A percentile compares a stretch with the other conserved stretches of the same genome.
Evolutionary conservation across 2,888 invertebrate genomes (phyloP).

Genomic region (Sthenelais limicola): DNA sequence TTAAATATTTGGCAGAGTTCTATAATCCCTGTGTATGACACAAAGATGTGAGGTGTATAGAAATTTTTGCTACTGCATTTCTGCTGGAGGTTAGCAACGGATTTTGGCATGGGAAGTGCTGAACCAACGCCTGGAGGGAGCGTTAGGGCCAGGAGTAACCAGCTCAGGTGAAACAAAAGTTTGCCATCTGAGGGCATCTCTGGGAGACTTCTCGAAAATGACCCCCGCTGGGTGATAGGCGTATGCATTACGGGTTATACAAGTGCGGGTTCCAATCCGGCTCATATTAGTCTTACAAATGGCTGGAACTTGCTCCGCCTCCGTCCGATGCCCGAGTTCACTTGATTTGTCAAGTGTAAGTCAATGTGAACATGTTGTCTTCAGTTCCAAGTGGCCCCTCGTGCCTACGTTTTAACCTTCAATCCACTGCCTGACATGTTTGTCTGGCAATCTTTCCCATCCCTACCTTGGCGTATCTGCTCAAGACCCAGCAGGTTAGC

Average conservation of each 20-base stretch:
- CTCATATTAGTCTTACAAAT: slow-evolving; percentile 3
- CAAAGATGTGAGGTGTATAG: too few relatives aligned
- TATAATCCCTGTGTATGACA: too few relatives aligned
- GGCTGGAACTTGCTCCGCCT: slow-evolving; percentile 3
- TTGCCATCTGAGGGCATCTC: not conserved
- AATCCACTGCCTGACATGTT: too few relatives aligned
- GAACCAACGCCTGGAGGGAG: slow-evolving; percentile 1
- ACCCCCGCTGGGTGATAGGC: not conserved
- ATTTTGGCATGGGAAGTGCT: slow-evolving; percentile 20
- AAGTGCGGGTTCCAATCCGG: slow-evolving; percentile 15
- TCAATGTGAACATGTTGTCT: slow-evolving; percentile 12
- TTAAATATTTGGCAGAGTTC: too few relatives aligned
- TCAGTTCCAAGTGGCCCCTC: not conserved
- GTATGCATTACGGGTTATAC: slow-evolving; percentile 9
- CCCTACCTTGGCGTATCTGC: too few relatives aligned
- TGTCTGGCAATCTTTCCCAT: too few relatives aligned
- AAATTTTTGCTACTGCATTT: too few relatives aligned
- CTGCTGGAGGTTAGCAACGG: not conserved
- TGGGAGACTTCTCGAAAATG: not conserved
- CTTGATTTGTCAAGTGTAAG: not conserved
- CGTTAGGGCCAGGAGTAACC: slow-evolving; percentile 6
- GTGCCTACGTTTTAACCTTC: too few relatives aligned
- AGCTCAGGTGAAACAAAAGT: slow-evolving; percentile 19
- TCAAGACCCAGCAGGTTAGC: too few relatives aligned
- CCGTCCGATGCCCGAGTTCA: slow-evolving; percentile 23